Percentiles rank a stretch among this genome's conserved stretches.
These are phyloP conservation scores for Hypomecis atomaria DNA, from an alignment of 2,888 invertebrate species.

Conservation along the genomic window DNA sequence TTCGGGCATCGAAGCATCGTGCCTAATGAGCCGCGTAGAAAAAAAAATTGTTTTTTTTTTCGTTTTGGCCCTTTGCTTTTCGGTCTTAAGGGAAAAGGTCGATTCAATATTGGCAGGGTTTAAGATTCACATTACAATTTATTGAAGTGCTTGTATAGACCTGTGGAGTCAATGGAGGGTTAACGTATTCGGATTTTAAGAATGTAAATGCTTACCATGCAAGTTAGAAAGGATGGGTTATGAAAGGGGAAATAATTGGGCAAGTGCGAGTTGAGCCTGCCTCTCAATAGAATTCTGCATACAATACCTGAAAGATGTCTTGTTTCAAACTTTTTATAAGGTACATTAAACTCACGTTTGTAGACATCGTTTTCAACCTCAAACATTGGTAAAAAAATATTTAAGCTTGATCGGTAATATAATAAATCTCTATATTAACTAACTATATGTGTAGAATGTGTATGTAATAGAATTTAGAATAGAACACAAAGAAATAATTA, in stretches of 20 bases:
- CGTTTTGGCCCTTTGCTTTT: slow-evolving; percentile 44
- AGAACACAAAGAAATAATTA: no score
- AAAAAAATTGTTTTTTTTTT: slow-evolving; percentile 51
- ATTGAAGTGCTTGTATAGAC: slow-evolving; percentile 32
- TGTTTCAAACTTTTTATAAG: no score
- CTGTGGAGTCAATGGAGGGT: slow-evolving; percentile 28
- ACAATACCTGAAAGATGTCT: no score
- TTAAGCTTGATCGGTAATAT: no score
- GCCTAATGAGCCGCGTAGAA: slow-evolving; percentile 58
- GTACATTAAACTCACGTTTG: no score
- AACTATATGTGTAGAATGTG: no score
- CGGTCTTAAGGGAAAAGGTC: slow-evolving; percentile 51
- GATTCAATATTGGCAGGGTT: slow-evolving; percentile 50
- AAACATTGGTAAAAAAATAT: no score
- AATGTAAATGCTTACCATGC: neutral
- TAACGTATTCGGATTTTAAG: slow-evolving; percentile 11
- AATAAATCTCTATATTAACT: no score
- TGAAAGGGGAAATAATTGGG: neutral
- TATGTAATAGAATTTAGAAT: no score
- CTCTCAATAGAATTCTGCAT: no score
- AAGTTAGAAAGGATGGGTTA: slow-evolving; percentile 6
- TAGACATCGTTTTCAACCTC: no score
- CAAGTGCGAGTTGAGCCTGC: no score
- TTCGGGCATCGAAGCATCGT: slow-evolving; percentile 53
- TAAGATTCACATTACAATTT: slow-evolving; percentile 40